Base-by-base conservation (phyloP, 35 echinoderm and acorn worm species). In the Ptychodera flava region DNA sequence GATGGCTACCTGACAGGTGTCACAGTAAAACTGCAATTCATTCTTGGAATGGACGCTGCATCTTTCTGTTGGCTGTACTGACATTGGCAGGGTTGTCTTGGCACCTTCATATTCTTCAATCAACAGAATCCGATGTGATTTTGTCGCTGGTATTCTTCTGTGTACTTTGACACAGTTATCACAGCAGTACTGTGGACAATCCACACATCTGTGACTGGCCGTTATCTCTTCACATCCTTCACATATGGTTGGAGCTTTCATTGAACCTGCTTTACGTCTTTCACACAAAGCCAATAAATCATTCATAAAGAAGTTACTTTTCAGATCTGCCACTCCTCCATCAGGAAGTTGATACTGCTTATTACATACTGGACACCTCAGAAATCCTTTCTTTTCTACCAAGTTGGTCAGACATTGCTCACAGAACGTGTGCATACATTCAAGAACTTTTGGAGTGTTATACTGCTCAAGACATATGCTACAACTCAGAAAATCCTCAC, bases 381-480 rank as follows among this genome's bases (percentile, higher is more conserved):
- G 33, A 77, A 33, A 79, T 52, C 33, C 76, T 34, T 35, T 33
- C 30, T 34, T 78, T 29, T 34, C 34, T 35, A 45, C 76, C 77
- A 34, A 34, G 16, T 33, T 12, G 16, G 37, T 12, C 31, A 87
- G 86, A 80, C 86, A 87, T 29, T 78, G 78, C 0, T 16, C 15
- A 78, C 86, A 87, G 86, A 79, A 87, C 34, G 86, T 87, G 86
- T 87, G 86, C 28, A 87, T 30, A 79, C 86, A 87, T 0, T 64
- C 76, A 36, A 87, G 86, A 29, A 78, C 86, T 35, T 87, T 87
- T 0, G 86, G 86, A 34, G 16, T 87, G 30, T 30, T 77, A 38
- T 78, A 87, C 1, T 80, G 31, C 36, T 87, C 86, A 30, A 81
- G 79, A 78, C 86, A 87, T 1, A 87, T 80, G 16, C 76, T 34